Conservation (phyloP, 2,888 invertebrate genomes). For the Xestia rhomboidea region DNA sequence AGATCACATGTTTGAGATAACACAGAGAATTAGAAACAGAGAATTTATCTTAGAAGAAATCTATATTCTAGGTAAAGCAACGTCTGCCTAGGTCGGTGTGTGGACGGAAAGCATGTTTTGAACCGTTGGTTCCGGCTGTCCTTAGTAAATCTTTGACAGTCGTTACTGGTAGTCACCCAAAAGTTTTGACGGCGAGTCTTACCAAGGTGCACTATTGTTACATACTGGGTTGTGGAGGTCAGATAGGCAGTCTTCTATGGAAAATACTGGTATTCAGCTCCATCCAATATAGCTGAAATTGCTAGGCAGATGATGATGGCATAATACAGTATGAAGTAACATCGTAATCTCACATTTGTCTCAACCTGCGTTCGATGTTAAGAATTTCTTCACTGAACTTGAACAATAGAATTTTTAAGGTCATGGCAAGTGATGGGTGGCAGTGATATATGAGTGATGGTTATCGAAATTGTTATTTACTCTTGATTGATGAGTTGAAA, state of each 20-base stretch:
- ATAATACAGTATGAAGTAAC: conserved; percentile 19
- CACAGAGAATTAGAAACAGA: neutral
- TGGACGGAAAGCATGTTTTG: neutral
- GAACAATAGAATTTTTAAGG: conserved; percentile 52
- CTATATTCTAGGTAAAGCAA: neutral
- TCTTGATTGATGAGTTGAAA: conserved; percentile 51
- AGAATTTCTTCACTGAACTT: conserved; percentile 52
- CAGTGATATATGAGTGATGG: conserved; percentile 46
- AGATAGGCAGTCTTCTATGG: neutral
- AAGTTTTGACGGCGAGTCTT: neutral
- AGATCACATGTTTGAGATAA: conserved; percentile 39
- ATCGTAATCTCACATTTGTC: conserved; percentile 24
- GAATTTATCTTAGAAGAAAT: neutral
- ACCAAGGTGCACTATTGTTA: neutral
- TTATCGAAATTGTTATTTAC: conserved; percentile 51
- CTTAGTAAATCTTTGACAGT: neutral
- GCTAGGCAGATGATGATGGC: neutral
- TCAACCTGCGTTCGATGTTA: conserved; percentile 25
- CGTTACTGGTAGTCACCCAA: neutral
- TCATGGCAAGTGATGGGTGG: conserved; percentile 37
- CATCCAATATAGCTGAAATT: neutral
- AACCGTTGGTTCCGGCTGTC: neutral
- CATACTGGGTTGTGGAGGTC: neutral
- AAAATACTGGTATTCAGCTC: neutral
- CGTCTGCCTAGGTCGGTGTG: neutral